Conservation (phyloP, 1,140 invertebrate species). For the Achroia grisella region DNA sequence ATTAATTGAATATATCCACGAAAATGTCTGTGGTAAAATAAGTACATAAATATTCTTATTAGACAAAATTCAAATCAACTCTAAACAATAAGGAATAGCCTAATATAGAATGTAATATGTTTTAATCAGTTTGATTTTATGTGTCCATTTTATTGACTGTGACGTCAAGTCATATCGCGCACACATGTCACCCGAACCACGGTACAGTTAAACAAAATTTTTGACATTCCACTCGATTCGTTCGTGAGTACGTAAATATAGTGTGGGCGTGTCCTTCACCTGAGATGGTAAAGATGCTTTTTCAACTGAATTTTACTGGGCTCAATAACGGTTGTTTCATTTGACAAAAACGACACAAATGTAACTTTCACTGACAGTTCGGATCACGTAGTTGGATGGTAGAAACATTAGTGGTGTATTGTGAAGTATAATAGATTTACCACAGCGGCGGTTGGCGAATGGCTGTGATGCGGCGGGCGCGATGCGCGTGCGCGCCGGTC, state of each 20-base stretch:
- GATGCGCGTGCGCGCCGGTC: constrained; percentile 13
- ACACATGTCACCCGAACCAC: constrained; percentile 17
- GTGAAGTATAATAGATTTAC: constrained; percentile 26
- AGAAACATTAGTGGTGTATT: constrained; percentile 28
- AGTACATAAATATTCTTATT: too few species aligned
- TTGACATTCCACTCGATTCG: constrained; percentile 45
- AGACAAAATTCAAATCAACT: too few species aligned
- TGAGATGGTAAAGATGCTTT: constrained; percentile 4
- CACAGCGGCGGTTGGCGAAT: constrained; percentile 9
- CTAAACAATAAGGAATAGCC: too few species aligned
- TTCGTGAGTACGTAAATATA: constrained; percentile 15
- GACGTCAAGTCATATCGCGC: constrained; percentile 15
- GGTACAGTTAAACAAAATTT: constrained; percentile 48
- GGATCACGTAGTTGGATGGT: constrained; percentile 22
- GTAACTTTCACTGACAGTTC: constrained; percentile 35
- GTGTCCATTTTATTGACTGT: background rate
- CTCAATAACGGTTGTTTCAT: constrained; percentile 19
- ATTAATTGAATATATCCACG: too few species aligned
- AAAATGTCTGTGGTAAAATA: too few species aligned
- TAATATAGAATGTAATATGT: background rate
- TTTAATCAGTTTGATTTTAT: constrained; percentile 5
- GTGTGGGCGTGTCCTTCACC: constrained; percentile 16
- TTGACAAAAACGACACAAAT: constrained; percentile 19
- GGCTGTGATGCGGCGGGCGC: background rate
- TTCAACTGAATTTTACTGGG: constrained; percentile 6